Conservation (phyloP, 2,797 vertebrate genomes). For the Champsocephalus gunnari region DNA sequence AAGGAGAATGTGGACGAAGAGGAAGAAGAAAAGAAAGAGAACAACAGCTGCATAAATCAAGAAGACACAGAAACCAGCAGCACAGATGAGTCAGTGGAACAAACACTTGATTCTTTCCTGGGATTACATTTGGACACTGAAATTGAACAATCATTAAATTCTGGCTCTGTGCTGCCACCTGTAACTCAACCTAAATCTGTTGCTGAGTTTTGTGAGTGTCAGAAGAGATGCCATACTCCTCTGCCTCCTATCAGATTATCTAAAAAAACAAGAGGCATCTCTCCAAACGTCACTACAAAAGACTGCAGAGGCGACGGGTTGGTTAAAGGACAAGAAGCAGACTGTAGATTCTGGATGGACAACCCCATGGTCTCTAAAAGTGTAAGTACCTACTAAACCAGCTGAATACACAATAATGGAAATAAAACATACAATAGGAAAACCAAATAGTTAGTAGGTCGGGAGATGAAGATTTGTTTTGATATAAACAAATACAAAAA, state of each 20-base stretch:
- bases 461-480: too few species aligned
- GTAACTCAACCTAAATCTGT: slow-evolving; percentile 25
- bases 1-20: slow-evolving; percentile 40
- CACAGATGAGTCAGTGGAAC: slow-evolving; percentile 2
- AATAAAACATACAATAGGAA: too few species aligned
- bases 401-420: neutral
- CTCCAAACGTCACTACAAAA: neutral
- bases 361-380: slow-evolving; percentile 44
- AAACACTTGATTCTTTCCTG: neutral
- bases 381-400: slow-evolving; percentile 47
- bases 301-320: neutral
- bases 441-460: too few species aligned
- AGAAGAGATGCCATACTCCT: slow-evolving; percentile 1
- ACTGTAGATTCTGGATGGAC: slow-evolving; percentile 35
- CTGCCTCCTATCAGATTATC: slow-evolving; percentile 36
- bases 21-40: slow-evolving; percentile 13
- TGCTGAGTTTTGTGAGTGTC: neutral
- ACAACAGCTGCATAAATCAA: neutral
- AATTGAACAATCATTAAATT: neutral
- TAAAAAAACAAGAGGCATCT: slow-evolving; percentile 10
- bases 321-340: slow-evolving; percentile 3
- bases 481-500: too few species aligned
- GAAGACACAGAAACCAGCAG: slow-evolving; percentile 16
- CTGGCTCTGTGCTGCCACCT: slow-evolving; percentile 36
- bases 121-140: neutral